Base-by-base conservation (phyloP, 2,113 vertebrate species). In the Oreochromis spilurus region DNA sequence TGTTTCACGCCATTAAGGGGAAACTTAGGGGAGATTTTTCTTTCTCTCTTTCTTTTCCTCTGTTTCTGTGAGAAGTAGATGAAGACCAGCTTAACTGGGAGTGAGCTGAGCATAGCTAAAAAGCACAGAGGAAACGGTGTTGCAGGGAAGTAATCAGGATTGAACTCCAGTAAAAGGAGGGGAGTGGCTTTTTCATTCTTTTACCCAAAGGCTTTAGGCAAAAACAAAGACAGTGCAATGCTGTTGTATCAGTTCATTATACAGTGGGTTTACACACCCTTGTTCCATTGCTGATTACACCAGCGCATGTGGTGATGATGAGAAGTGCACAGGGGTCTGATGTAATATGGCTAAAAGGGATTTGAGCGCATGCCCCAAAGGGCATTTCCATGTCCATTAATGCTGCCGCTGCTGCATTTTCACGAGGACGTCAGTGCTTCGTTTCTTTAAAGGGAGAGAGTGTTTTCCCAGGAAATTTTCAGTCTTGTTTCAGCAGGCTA, bases 261-360 rank as follows among this genome's bases (percentile, higher is more conserved):
- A 84, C 87, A 43, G 85, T 80, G 82, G 79, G 84, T 89, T 94
- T 92, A 91, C 93, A 91, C 93, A 92, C 88, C 91, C 84, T 79
- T 89, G 89, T 90, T 91, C 89, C 87, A 58, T 52, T 84, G 90
- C 86, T 88, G 90, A 92, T 94, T 90, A 89, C 92, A 90, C 88
- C 83, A 65, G 89, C 55, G 88, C 91, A 86, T 88, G 87, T 90
- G 88, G 84, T 84, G 91, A 92, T 93, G 94, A 88, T 82, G 90
- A 85, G 86, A 83, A 90, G 91, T 87, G 92, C 82, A 88, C 89
- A 80, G 79, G 67, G 92, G 89, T 94, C 95, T 95, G 95, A 95
- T 96, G 95, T 96, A 96, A 96, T 95, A 94, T 92, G 91, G 92
- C 94, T 96, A 95, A 96, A 95, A 96, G 94, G 95, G 94, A 96